phyloP scores from a whole-genome alignment of 2,113 vertebrate genomes.

The Misgurnus mizolepis region DNA sequence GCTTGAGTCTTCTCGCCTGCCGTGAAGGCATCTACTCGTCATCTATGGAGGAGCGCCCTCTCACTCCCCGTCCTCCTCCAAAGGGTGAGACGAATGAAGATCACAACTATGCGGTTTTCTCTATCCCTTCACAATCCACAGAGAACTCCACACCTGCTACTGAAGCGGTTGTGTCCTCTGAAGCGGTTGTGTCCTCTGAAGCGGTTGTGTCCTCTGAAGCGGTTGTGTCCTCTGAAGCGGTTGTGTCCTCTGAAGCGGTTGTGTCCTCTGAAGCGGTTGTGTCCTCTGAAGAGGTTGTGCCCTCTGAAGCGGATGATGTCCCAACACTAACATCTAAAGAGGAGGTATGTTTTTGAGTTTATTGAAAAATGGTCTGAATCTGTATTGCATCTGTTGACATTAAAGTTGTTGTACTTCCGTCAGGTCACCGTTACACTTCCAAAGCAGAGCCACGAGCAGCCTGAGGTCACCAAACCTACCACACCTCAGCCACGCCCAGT shows the following conservation, averaged over 20 bases:
- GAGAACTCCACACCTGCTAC: background rate
- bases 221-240: background rate
- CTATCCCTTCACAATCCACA: slow-evolving; percentile 42
- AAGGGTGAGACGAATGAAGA: background rate
- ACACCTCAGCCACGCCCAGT: slow-evolving; percentile 11
- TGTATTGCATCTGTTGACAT: too few relatives aligned
- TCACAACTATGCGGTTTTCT: slow-evolving; percentile 53
- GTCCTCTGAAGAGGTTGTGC: background rate
- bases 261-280: background rate
- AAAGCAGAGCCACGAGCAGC: background rate
- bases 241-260: background rate
- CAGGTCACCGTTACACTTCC: background rate
- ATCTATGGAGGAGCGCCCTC: slow-evolving; percentile 61
- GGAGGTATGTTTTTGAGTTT: slow-evolving; percentile 24
- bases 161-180: background rate
- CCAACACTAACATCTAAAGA: background rate
- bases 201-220: background rate
- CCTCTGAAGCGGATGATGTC: background rate
- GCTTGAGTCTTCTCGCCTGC: slow-evolving; percentile 73
- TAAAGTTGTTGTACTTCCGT: background rate
- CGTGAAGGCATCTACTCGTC: slow-evolving; percentile 64
- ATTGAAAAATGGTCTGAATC: background rate
- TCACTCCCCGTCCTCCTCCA: slow-evolving; percentile 30
- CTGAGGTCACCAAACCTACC: background rate
- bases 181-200: background rate